phyloP scores from a whole-genome alignment of 2,797 vertebrate species.

The Acropternis orthonyx region DNA sequence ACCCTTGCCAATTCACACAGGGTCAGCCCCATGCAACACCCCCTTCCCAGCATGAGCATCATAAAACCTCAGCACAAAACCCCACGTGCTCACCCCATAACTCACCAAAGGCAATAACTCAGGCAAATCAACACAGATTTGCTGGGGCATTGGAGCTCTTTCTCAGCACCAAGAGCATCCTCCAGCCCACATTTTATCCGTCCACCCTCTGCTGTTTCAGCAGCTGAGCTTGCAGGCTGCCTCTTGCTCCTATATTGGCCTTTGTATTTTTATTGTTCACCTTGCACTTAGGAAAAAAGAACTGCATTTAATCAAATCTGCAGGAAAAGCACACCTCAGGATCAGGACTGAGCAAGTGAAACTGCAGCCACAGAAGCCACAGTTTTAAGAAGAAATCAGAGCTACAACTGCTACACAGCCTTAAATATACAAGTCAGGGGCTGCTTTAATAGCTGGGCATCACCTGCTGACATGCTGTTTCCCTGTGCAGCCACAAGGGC shows the following conservation, averaged over 20 bases:
- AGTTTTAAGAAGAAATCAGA: neutral
- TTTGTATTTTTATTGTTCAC: constrained; percentile 11
- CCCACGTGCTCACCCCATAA: neutral
- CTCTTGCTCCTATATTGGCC: neutral
- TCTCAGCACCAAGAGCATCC: neutral
- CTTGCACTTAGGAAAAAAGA: neutral
- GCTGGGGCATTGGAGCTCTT: neutral
- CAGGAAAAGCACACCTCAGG: neutral
- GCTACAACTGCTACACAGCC: neutral
- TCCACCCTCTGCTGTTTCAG: neutral
- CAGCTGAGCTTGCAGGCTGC: constrained; percentile 44
- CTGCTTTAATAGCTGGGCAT: neutral
- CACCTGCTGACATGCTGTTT: fast-evolving
- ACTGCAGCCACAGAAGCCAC: neutral
- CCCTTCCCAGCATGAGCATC: fast-evolving
- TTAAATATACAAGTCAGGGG: fast-evolving
- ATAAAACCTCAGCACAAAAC: neutral
- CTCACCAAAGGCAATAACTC: neutral
- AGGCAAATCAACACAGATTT: neutral
- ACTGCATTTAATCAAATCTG: neutral
- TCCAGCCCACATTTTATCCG: neutral
- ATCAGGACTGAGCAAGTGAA: neutral
- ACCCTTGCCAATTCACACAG: neutral
- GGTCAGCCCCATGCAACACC: fast-evolving
- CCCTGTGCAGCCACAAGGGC: fast-evolving